These are phyloP conservation scores for Sanderia malayensis DNA, from an alignment of 30 jellyfish, hydroid and myxozoan genomes.

Conservation along the genomic window DNA sequence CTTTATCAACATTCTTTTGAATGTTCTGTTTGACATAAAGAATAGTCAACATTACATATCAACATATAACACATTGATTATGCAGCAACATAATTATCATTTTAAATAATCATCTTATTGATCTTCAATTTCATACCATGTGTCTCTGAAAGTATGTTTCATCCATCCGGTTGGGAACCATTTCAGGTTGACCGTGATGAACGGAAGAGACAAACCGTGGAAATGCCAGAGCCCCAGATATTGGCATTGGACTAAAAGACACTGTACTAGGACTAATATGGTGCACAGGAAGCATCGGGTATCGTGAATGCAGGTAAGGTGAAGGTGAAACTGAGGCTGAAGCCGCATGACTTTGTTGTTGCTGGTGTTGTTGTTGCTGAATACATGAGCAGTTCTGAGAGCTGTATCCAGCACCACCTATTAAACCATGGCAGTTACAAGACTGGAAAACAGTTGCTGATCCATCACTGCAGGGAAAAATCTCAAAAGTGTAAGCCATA, in stretches of 20 bases:
- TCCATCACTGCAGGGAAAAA: neutral
- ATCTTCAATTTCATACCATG: too few relatives aligned
- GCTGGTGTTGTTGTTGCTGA: slow-evolving; percentile 55
- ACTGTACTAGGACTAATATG: slow-evolving; percentile 50
- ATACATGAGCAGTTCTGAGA: slow-evolving; percentile 41
- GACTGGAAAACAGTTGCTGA: slow-evolving; percentile 37
- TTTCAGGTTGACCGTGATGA: slow-evolving; percentile 58
- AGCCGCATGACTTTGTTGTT: slow-evolving; percentile 39
- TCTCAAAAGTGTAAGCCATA: too few relatives aligned
- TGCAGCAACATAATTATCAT: too few relatives aligned
- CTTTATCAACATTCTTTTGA: too few relatives aligned
- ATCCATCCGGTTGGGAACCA: slow-evolving; percentile 43
- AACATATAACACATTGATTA: too few relatives aligned
- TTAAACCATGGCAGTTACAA: slow-evolving; percentile 50
- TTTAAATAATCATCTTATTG: too few relatives aligned
- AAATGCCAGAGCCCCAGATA: slow-evolving; percentile 48
- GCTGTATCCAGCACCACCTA: slow-evolving; percentile 48
- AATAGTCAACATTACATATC: too few relatives aligned
- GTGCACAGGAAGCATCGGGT: slow-evolving; percentile 54
- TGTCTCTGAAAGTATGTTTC: slow-evolving; percentile 45
- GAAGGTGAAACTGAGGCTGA: slow-evolving; percentile 35
- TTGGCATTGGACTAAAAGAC: slow-evolving; percentile 53
- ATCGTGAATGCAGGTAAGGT: slow-evolving; percentile 46
- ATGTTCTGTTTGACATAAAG: too few relatives aligned
- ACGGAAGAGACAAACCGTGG: slow-evolving; percentile 35